Evolutionary conservation across 2,888 invertebrate species (phyloP).

Genomic region (Kryphioiulus occultus): DNA sequence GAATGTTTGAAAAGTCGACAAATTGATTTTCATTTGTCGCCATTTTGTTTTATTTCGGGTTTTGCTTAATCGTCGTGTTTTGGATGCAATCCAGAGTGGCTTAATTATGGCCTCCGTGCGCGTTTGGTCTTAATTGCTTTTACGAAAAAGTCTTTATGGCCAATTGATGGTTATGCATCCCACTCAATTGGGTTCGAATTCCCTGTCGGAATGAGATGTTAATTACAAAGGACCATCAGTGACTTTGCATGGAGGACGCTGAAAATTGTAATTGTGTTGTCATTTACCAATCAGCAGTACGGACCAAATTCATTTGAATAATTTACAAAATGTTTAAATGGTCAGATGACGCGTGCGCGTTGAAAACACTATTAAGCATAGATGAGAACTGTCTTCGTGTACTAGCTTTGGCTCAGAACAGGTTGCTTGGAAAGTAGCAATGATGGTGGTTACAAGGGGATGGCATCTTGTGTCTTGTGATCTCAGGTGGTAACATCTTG

Average conservation of each 20-base stretch:
- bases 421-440: too few relatives aligned
- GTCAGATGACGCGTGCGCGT: neutral
- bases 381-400: neutral
- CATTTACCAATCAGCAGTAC: neutral
- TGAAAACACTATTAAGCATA: neutral
- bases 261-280: neutral
- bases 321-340: neutral
- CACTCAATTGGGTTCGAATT: neutral
- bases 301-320: neutral
- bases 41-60: neutral
- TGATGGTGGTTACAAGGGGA: too few relatives aligned
- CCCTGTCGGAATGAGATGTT: neutral
- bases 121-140: neutral
- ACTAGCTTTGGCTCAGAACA: too few relatives aligned
- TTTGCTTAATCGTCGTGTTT: neutral
- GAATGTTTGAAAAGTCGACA: too few relatives aligned
- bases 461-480: too few relatives aligned
- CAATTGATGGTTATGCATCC: neutral
- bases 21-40: too few relatives aligned
- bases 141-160: neutral
- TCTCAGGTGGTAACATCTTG: too few relatives aligned
- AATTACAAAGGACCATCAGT: neutral
- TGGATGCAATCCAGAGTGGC: neutral
- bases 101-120: neutral
- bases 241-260: neutral